Evolutionary conservation across 2,113 vertebrate species (phyloP).

Genomic region (Oreotrochilus melanogaster): DNA sequence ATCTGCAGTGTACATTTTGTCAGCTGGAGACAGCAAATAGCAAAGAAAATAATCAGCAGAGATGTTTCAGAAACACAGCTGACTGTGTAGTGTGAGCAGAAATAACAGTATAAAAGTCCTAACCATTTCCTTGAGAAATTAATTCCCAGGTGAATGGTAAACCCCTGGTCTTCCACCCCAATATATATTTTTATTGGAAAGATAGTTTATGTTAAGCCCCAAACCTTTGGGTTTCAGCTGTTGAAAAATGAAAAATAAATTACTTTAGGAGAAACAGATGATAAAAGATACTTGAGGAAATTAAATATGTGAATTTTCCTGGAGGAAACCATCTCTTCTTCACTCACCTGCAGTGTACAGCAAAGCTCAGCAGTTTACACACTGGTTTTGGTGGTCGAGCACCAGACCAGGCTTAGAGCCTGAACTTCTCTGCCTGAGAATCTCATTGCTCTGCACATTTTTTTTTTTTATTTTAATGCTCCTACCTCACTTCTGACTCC

Average conservation of each 20-base stretch:
- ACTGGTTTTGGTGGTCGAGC: neutral
- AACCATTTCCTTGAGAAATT: neutral
- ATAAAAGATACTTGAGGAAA: neutral
- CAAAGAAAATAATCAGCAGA: neutral
- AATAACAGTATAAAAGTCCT: neutral
- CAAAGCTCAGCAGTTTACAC: accelerated
- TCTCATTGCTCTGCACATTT: neutral
- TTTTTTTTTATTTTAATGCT: neutral
- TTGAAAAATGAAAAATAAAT: slow-evolving; percentile 19
- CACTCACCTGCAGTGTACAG: neutral
- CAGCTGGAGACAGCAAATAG: neutral
- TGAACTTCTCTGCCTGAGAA: neutral
- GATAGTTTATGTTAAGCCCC: neutral
- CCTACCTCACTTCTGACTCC: neutral
- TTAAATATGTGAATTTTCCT: neutral
- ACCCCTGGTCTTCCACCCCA: neutral
- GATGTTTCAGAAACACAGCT: neutral
- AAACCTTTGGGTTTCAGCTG: neutral
- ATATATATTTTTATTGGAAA: neutral
- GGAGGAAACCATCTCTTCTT: neutral
- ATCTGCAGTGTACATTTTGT: neutral
- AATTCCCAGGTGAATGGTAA: neutral
- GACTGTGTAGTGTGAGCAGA: neutral
- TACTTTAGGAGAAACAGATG: neutral
- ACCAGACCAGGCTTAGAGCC: neutral